phyloP scores from a whole-genome alignment of 1,140 invertebrate species.

The Zaprionus capensis region DNA sequence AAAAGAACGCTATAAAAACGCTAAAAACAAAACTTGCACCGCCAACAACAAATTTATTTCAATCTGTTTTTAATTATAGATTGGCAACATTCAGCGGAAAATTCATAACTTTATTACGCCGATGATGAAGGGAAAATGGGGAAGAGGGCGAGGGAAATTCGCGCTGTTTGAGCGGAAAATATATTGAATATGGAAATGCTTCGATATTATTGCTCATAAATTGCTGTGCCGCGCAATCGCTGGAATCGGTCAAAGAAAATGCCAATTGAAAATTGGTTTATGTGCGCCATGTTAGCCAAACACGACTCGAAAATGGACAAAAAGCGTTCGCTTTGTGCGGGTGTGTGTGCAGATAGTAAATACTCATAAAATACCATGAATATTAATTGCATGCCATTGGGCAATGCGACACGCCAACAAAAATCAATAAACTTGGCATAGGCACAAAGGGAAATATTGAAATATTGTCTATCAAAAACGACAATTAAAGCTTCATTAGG shows the following conservation, averaged over 20 bases:
- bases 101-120: constrained; percentile 18
- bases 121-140: background rate
- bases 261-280: constrained; percentile 31
- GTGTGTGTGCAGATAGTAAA: constrained; percentile 47
- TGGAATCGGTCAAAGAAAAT: constrained; percentile 23
- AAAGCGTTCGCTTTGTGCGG: background rate
- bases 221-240: constrained; percentile 25
- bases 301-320: constrained; percentile 17
- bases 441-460: constrained; percentile 15
- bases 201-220: constrained; percentile 21
- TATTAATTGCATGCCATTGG: constrained; percentile 65
- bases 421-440: constrained; percentile 38
- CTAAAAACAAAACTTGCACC: background rate
- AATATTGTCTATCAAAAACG: constrained; percentile 51
- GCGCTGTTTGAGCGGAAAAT: constrained; percentile 14
- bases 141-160: background rate
- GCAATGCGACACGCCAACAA: constrained; percentile 24
- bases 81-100: constrained; percentile 13
- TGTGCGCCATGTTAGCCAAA: constrained; percentile 16
- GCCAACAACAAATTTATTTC: background rate
- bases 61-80: constrained; percentile 28
- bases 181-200: constrained; percentile 25
- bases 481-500: constrained; percentile 69
- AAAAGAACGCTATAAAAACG: background rate
- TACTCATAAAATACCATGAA: constrained; percentile 55